Percentiles rank a stretch among this genome's conserved stretches.
Evolutionary conservation across 2,888 invertebrate genomes (phyloP).

Genomic region (Helleia helle): DNA sequence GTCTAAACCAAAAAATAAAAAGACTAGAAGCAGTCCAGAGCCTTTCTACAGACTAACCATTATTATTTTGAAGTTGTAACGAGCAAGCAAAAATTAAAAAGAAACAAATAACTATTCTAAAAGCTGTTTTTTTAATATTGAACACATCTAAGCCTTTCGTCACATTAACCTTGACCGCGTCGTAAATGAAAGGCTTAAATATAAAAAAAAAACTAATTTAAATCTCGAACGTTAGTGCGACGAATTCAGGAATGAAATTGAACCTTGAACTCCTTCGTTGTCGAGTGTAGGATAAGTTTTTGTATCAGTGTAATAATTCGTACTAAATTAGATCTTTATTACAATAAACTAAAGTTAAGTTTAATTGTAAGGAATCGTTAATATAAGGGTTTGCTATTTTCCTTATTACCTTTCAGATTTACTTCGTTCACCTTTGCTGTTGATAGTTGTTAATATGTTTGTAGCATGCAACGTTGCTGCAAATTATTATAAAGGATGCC

Average conservation of each 20-base stretch:
- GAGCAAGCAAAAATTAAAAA: too few relatives aligned
- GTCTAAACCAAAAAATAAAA: too few relatives aligned
- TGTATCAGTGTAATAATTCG: neutral
- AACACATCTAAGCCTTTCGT: neutral
- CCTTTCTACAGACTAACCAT: too few relatives aligned
- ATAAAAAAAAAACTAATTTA: conserved; percentile 9
- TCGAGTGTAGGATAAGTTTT: too few relatives aligned
- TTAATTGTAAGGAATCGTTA: neutral
- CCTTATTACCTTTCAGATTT: conserved; percentile 24
- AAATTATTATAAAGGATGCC: conserved; percentile 7
- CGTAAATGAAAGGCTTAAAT: conserved; percentile 2
- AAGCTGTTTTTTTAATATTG: too few relatives aligned
- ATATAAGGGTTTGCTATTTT: conserved; percentile 13
- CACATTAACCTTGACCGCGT: conserved; percentile 2
- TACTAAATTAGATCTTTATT: neutral
- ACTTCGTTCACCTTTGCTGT: conserved; percentile 18
- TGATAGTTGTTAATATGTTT: conserved; percentile 1
- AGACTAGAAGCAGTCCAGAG: too few relatives aligned
- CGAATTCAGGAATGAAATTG: conserved; percentile 23
- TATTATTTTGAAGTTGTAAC: too few relatives aligned
- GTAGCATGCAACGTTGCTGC: conserved; percentile 1
- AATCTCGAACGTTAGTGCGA: conserved; percentile 16
- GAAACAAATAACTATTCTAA: too few relatives aligned
- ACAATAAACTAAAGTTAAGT: neutral
- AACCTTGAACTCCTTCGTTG: conserved; percentile 25